These are phyloP conservation scores for Tigriopus japonicus DNA, from an alignment of 1,140 invertebrate genomes.

Conservation along the genomic window DNA sequence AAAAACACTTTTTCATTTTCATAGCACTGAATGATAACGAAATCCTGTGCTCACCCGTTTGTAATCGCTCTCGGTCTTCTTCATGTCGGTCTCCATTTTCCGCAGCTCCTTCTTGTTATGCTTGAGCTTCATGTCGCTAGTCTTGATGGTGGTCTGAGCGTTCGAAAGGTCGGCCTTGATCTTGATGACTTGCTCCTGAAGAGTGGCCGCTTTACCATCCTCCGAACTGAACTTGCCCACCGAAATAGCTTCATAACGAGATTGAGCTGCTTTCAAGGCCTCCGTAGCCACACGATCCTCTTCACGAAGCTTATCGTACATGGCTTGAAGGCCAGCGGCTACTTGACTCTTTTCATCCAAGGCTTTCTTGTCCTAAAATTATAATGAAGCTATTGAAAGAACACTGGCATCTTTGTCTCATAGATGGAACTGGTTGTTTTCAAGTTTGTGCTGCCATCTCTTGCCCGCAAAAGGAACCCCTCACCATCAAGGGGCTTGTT, in stretches of 20 bases:
- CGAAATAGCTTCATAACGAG: conserved; percentile 59
- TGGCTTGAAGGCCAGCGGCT: conserved; percentile 39
- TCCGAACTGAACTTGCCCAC: conserved; percentile 46
- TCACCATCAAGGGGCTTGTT: too few relatives aligned
- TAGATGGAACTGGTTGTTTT: not conserved
- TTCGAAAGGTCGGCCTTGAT: conserved; percentile 51
- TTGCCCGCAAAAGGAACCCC: too few relatives aligned
- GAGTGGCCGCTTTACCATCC: conserved; percentile 58
- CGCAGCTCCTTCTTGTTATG: conserved; percentile 46
- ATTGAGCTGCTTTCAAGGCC: conserved; percentile 48
- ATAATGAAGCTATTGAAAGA: conserved; percentile 16
- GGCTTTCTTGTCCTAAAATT: conserved; percentile 38
- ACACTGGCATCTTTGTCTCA: not conserved
- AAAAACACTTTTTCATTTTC: too few relatives aligned
- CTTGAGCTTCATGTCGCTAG: conserved; percentile 51
- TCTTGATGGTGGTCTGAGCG: conserved; percentile 58
- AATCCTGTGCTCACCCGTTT: too few relatives aligned
- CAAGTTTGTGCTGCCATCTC: not conserved
- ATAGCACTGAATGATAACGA: too few relatives aligned
- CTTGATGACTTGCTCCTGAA: conserved; percentile 70
- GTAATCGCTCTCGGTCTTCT: conserved; percentile 35
- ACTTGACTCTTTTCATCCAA: conserved; percentile 43
- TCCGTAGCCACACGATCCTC: conserved; percentile 44
- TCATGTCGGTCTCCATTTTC: conserved; percentile 44
- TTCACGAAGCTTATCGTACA: conserved; percentile 47